A percentile compares a stretch with the other conserved stretches of the same genome.
These are phyloP conservation scores for Drepana arcuata DNA, from an alignment of 1,140 invertebrate genomes.

Conservation along the genomic window DNA sequence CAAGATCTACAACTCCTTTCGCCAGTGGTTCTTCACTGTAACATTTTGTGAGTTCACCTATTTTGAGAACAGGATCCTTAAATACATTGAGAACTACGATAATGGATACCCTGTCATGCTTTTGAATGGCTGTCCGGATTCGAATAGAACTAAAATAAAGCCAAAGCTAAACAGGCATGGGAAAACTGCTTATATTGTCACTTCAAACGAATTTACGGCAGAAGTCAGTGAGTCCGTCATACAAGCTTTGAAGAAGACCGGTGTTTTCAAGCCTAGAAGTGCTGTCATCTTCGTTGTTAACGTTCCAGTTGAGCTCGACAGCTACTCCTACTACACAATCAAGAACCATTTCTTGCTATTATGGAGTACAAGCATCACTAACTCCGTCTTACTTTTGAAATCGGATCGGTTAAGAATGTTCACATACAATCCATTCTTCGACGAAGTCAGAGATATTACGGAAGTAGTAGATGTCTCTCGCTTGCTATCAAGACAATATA, in stretches of 20 bases:
- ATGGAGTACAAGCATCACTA: constrained; percentile 46
- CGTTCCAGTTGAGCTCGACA: constrained; percentile 31
- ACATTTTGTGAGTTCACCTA: constrained; percentile 61
- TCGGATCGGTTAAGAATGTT: constrained; percentile 36
- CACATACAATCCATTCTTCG: constrained; percentile 46
- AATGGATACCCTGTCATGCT: constrained; percentile 53
- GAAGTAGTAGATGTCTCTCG: constrained; percentile 26
- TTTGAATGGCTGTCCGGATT: constrained; percentile 43
- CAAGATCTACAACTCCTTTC: constrained; percentile 57
- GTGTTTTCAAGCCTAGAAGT: constrained; percentile 57
- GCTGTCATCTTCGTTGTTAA: constrained; percentile 55
- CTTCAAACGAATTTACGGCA: constrained; percentile 34
- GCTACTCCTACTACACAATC: constrained; percentile 44
- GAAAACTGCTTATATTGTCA: constrained; percentile 51
- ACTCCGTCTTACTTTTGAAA: constrained; percentile 49
- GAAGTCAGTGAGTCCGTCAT: constrained; percentile 40
- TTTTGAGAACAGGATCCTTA: constrained; percentile 57
- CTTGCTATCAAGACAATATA: constrained; percentile 32
- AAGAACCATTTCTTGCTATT: constrained; percentile 44
- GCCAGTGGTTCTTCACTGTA: constrained; percentile 57
- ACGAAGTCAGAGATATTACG: constrained; percentile 46
- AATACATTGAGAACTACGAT: constrained; percentile 47
- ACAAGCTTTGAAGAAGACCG: constrained; percentile 42
- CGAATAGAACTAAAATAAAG: constrained; percentile 35
- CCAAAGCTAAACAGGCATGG: constrained; percentile 50